Base-by-base conservation (phyloP, 2,797 vertebrate genomes). In the Lemur catta region DNA sequence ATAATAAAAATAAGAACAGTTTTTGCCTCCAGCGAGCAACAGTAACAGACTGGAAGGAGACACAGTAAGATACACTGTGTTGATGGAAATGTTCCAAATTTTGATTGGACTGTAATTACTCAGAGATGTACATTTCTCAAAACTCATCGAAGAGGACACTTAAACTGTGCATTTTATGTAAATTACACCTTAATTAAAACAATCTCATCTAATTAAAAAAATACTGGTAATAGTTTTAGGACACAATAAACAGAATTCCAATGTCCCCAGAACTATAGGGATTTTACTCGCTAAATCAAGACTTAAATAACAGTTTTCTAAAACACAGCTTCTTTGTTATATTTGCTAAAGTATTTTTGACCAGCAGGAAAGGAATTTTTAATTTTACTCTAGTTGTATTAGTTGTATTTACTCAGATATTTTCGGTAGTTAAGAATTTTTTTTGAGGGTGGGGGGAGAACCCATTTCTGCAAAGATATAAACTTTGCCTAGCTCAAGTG, bases 221-320 rank as follows among this genome's bases (percentile, higher is more conserved):
- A 35, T 80, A 17, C 35, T 57, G 14, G 4, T 71, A 91, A 13
- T 89, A 76, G 33, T 52, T 82, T 24, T 84, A 65, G 15, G 26
- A n/a, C 14, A 63, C 22, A 74, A 10, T 71, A 46, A 74, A 41
- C 26, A 71, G 33, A 63, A 94, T 57, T 78, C 5, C 10, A 91
- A 6, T 33, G 11, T 26, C 9, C 22, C 72, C 11, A 65, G n/a
- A 93, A 81, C 26, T 55, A 13, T 61, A 22, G 61, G 5, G 33
- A 89, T 71, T 96, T 95, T 86, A 79, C 24, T 71, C 43, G 30
- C 35, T 86, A 17, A 71, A 71, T 57, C 24, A 59, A 67, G 17
- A 93, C 65, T 89, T 87, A 55, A 78, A 30, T 84, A 74, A 38
- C 59, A 69, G 4, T 12, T 96, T 89, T 95, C n/a, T 69, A 63